Percentiles rank a stretch among this genome's conserved stretches.
Conservation (phyloP, 2,888 invertebrate genomes). For the Folsomia candida region DNA sequence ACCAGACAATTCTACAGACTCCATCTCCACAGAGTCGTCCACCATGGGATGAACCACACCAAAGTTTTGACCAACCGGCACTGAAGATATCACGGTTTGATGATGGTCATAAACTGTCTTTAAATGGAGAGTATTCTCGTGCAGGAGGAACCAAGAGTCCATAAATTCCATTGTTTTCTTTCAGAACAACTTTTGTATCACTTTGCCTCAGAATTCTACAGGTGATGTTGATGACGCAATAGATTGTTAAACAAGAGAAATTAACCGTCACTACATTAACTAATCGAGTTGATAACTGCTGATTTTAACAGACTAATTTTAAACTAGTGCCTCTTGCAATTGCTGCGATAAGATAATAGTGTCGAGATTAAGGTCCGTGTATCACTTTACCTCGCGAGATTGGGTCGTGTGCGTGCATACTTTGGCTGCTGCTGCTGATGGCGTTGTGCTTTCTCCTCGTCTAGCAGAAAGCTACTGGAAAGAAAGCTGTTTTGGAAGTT, state of each 20-base stretch:
- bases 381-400: too few species aligned
- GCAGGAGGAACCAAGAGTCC: constrained; percentile 12
- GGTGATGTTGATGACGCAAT: too few species aligned
- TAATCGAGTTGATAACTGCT: too few species aligned
- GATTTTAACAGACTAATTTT: too few species aligned
- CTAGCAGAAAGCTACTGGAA: background rate
- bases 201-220: background rate
- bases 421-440: too few species aligned
- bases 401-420: too few species aligned
- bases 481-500: too few species aligned
- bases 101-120: background rate
- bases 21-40: background rate
- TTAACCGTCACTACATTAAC: too few species aligned
- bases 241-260: too few species aligned
- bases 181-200: background rate
- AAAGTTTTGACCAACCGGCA: background rate
- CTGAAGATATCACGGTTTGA: background rate
- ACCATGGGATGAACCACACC: background rate
- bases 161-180: constrained; percentile 18
- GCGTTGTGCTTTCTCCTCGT: background rate
- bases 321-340: too few species aligned
- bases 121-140: background rate
- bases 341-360: too few species aligned
- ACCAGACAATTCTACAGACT: background rate
- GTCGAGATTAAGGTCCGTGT: too few species aligned